A percentile compares a stretch with the other conserved stretches of the same genome.
Conservation (phyloP, 1,140 invertebrate species). For the Arctopsyche grandis region DNA sequence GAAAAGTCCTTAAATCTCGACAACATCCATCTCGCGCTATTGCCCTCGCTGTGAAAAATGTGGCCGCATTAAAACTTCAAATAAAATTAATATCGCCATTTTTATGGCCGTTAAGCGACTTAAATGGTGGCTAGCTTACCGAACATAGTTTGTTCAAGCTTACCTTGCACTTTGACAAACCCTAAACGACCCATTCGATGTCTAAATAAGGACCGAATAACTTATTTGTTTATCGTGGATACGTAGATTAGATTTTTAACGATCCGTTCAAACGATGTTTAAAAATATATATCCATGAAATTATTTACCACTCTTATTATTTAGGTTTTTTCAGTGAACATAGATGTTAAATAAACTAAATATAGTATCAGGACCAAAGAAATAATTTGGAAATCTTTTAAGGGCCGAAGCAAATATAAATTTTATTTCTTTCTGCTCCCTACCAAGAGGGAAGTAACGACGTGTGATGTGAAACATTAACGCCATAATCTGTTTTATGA, state of each 20-base stretch:
- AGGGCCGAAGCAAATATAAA: conserved; percentile 26
- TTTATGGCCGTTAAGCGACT: conserved; percentile 41
- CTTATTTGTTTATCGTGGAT: conserved; percentile 21
- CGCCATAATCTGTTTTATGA: conserved; percentile 48
- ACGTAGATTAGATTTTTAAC: background rate
- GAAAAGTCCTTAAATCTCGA: conserved; percentile 42
- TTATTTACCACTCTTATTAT: background rate
- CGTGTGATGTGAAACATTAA: conserved; percentile 48
- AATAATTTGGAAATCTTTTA: background rate
- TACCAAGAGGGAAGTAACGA: conserved; percentile 38
- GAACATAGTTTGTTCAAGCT: conserved; percentile 2
- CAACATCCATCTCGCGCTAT: conserved; percentile 13
- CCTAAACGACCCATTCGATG: background rate
- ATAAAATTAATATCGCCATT: conserved; percentile 53
- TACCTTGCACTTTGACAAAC: conserved; percentile 5
- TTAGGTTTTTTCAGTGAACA: background rate
- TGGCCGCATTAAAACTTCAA: conserved; percentile 47
- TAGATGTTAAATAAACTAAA: background rate
- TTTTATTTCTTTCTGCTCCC: conserved; percentile 31
- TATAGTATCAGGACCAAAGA: background rate
- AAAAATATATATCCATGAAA: background rate
- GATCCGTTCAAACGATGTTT: background rate
- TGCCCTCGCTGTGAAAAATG: conserved; percentile 42
- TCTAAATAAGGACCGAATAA: background rate
- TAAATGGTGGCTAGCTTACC: conserved; percentile 15